Percentiles rank a stretch among this genome's conserved stretches.
Evolutionary conservation across 2,888 invertebrate species (phyloP).

Genomic region (Loripinus fragilis): DNA sequence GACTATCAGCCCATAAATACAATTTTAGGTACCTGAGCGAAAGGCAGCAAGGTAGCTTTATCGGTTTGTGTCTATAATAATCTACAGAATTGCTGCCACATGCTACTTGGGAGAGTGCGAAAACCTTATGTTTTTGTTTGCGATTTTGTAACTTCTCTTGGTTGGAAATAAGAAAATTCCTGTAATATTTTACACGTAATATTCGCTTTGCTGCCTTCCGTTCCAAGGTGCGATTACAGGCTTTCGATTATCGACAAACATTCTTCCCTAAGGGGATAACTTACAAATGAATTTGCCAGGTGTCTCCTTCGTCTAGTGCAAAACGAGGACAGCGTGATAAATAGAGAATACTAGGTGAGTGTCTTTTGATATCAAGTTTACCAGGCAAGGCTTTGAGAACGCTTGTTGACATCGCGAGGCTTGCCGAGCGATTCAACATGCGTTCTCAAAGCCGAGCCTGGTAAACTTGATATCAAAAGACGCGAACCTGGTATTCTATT

Average conservation of each 20-base stretch:
- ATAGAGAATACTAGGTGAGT: too few relatives aligned
- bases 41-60: not conserved
- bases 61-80: not conserved
- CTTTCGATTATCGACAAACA: not conserved
- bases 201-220: not conserved
- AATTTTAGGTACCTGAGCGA: constrained; percentile 1
- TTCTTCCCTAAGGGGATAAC: not conserved
- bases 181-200: not conserved
- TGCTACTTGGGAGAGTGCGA: not conserved
- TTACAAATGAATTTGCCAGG: not conserved
- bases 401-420: too few relatives aligned
- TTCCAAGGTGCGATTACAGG: not conserved
- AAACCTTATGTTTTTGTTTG: constrained; percentile 1
- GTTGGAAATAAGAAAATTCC: not conserved
- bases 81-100: not conserved
- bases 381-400: too few relatives aligned
- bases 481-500: too few relatives aligned
- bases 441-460: too few relatives aligned
- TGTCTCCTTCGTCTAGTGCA: not conserved
- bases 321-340: too few relatives aligned
- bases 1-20: constrained; percentile 9
- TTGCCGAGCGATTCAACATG: too few relatives aligned
- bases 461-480: too few relatives aligned
- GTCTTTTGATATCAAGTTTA: too few relatives aligned
- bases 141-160: not conserved